These are phyloP conservation scores for Arctia plantaginis DNA, from an alignment of 2,888 invertebrate genomes.

Conservation along the genomic window DNA sequence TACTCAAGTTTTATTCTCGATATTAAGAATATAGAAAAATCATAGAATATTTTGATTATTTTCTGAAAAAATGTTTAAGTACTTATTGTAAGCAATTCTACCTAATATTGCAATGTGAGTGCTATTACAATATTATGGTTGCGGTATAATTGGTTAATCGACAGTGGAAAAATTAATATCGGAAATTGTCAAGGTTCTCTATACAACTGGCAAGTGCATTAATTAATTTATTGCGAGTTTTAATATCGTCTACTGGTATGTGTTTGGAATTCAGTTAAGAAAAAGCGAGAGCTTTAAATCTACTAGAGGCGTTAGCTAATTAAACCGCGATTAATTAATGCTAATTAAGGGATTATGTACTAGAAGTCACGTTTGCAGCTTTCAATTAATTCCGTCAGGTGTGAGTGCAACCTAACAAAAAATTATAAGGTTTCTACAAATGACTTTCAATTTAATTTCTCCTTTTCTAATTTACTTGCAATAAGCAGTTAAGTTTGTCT, in stretches of 20 bases:
- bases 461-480: constrained; percentile 31
- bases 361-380: not conserved
- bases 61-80: too few species aligned
- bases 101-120: not conserved
- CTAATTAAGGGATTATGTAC: not conserved
- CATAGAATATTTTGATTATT: too few species aligned
- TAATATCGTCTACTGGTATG: too few species aligned
- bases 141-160: not conserved
- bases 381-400: not conserved
- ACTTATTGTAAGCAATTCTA: not conserved
- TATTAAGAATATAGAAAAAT: too few species aligned
- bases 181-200: constrained; percentile 26
- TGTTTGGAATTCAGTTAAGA: not conserved
- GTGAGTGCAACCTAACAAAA: not conserved
- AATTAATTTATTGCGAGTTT: too few species aligned
- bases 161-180: constrained; percentile 8
- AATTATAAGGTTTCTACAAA: constrained; percentile 43
- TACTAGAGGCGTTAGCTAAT: not conserved
- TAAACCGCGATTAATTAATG: not conserved
- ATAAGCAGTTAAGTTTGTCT: not conserved
- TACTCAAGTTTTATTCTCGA: too few species aligned
- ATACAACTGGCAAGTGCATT: too few species aligned
- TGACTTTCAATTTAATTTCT: constrained; percentile 36
- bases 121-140: not conserved
- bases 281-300: not conserved